These are phyloP conservation scores for Microdon myrmicae DNA, from an alignment of 2,888 invertebrate genomes.

Conservation along the genomic window DNA sequence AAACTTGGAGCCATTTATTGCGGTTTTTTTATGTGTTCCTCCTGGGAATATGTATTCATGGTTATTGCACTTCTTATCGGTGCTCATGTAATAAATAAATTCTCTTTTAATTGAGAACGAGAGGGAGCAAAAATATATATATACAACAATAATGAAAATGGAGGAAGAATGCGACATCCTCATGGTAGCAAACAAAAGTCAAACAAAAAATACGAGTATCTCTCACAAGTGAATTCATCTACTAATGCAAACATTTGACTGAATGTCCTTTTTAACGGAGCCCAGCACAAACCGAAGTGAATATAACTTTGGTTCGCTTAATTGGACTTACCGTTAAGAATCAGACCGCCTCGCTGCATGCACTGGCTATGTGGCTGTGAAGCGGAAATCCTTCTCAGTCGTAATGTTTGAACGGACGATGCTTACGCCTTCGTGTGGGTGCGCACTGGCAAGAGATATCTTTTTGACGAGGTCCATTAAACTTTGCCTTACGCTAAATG, in stretches of 20 bases:
- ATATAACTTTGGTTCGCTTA: slow-evolving; percentile 44
- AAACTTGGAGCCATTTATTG: slow-evolving; percentile 51
- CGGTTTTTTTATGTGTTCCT: slow-evolving; percentile 37
- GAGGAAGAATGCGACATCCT: slow-evolving; percentile 8
- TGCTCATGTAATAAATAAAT: slow-evolving; percentile 23
- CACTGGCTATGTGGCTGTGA: background rate
- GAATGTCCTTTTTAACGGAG: slow-evolving; percentile 39
- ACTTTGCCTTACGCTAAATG: slow-evolving; percentile 38
- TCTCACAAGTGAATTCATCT: slow-evolving; percentile 39
- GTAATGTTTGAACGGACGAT: slow-evolving; percentile 4
- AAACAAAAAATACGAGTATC: slow-evolving; percentile 42
- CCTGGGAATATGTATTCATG: slow-evolving; percentile 24
- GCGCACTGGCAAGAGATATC: slow-evolving; percentile 5
- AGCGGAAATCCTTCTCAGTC: slow-evolving; percentile 14
- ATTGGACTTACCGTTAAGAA: slow-evolving; percentile 38
- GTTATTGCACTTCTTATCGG: slow-evolving; percentile 35
- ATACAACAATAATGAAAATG: slow-evolving; percentile 1
- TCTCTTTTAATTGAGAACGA: slow-evolving; percentile 35
- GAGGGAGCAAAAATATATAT: too few species aligned
- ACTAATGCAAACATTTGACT: slow-evolving; percentile 39
- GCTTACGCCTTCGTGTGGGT: background rate
- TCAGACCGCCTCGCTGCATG: background rate
- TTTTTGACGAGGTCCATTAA: slow-evolving; percentile 34
- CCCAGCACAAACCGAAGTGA: slow-evolving; percentile 45
- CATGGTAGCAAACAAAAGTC: slow-evolving; percentile 23